These are phyloP conservation scores for Polypterus senegalus DNA, from an alignment of 2,113 vertebrate species.

Conservation along the genomic window DNA sequence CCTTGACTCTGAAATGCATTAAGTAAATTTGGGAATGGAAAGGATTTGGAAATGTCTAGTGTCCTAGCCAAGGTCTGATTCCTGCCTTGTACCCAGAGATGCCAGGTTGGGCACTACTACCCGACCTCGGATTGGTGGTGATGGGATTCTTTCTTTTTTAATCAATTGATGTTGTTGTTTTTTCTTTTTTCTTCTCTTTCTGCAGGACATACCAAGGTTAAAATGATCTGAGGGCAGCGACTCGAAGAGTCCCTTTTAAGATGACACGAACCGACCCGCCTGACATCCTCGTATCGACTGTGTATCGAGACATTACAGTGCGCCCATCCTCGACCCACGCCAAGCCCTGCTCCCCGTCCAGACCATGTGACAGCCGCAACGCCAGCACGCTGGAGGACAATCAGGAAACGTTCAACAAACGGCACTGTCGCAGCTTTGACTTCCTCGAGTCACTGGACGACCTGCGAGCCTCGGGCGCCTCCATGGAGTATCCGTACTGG, in stretches of 20 bases:
- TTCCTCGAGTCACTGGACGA: conserved; percentile 84
- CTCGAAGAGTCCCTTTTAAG: conserved; percentile 57
- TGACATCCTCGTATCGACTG: conserved; percentile 83
- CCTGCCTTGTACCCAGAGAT: too few species aligned
- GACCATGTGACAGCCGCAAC: conserved; percentile 71
- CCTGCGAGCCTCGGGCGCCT: conserved; percentile 37
- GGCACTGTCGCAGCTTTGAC: conserved; percentile 92
- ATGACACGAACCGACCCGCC: conserved; percentile 95
- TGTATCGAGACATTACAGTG: conserved; percentile 77
- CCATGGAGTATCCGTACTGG: conserved; percentile 58
- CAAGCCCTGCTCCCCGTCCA: conserved; percentile 40
- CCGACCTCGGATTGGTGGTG: not conserved
- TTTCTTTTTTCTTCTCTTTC: conserved; percentile 19
- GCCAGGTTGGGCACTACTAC: too few species aligned
- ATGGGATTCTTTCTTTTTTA: not conserved
- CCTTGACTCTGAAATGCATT: too few species aligned
- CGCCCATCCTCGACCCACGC: conserved; percentile 45
- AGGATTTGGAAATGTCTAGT: not conserved
- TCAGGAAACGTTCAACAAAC: conserved; percentile 78
- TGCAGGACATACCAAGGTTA: conserved; percentile 42
- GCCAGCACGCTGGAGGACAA: conserved; percentile 59
- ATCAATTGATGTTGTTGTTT: not conserved
- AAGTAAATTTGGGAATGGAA: not conserved
- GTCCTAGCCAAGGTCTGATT: too few species aligned
- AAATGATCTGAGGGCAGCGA: conserved; percentile 54